Conservation (phyloP, 2,113 vertebrate species). For the Sapayoa aenigma region DNA sequence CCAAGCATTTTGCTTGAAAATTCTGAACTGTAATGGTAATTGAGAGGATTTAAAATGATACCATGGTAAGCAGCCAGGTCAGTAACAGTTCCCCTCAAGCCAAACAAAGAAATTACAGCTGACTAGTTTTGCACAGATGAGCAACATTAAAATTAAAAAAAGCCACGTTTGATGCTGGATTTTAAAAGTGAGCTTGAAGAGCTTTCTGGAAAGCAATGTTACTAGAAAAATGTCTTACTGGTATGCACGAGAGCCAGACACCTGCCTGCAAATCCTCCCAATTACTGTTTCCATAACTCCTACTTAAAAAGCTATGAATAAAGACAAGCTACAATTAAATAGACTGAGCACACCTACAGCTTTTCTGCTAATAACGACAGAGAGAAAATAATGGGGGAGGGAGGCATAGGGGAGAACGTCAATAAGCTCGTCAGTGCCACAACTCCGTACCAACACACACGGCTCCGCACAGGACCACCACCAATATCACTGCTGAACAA, state of each 20-base stretch:
- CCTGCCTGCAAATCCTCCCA: slow-evolving; percentile 33
- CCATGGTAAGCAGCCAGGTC: not conserved
- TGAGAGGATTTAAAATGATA: not conserved
- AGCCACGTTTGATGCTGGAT: not conserved
- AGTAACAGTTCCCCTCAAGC: not conserved
- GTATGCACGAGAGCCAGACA: slow-evolving; percentile 25
- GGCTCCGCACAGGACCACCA: rapidly evolving
- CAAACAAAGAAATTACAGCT: not conserved
- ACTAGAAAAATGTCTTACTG: not conserved
- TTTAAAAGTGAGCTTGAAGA: not conserved
- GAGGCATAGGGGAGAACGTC: not conserved
- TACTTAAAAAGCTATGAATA: slow-evolving; percentile 59
- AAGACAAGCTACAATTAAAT: slow-evolving; percentile 52
- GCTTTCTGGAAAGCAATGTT: not conserved
- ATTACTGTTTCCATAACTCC: slow-evolving; percentile 55
- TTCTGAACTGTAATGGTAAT: not conserved
- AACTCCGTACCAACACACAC: not conserved
- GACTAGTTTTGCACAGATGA: not conserved
- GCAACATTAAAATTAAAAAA: not conserved
- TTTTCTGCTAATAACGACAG: not conserved
- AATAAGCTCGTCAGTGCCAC: not conserved
- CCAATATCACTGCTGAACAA: not conserved
- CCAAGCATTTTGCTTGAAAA: not conserved
- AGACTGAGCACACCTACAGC: slow-evolving; percentile 44
- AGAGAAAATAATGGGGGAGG: not conserved